phyloP scores from a whole-genome alignment of 2,113 vertebrate genomes.

The Erpornis zantholeuca region DNA sequence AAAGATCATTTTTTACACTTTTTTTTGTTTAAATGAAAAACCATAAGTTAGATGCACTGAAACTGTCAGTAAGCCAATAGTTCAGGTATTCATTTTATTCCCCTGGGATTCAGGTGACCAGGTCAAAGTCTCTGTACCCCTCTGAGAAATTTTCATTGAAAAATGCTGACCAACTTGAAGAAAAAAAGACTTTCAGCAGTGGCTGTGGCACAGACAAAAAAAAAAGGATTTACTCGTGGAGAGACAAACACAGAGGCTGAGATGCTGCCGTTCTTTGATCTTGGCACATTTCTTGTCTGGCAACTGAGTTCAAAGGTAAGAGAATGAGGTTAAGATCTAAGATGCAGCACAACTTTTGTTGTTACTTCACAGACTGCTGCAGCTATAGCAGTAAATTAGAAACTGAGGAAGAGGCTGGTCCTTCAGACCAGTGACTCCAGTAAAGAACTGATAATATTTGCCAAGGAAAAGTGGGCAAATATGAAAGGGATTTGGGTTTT shows the following conservation, averaged over 20 bases:
- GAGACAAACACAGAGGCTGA: background rate
- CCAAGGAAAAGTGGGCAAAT: background rate
- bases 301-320: slow-evolving; percentile 19
- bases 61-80: background rate
- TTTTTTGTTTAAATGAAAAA: background rate
- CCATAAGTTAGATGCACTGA: background rate
- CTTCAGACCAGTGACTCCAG: background rate
- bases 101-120: background rate
- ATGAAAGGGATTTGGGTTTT: background rate
- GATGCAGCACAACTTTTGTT: background rate
- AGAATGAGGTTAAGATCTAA: slow-evolving; percentile 30
- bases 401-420: background rate
- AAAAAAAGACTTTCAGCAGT: background rate
- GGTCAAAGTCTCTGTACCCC: background rate
- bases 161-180: background rate
- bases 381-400: background rate
- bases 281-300: slow-evolving; percentile 18
- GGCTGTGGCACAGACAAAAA: background rate
- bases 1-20: background rate
- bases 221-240: background rate
- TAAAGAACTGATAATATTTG: background rate
- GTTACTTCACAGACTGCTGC: background rate
- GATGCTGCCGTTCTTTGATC: background rate
- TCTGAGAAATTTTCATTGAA: background rate
- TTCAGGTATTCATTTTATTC: background rate